Conservation (phyloP, 2,797 vertebrate genomes). For the Heterohyrax brucei region DNA sequence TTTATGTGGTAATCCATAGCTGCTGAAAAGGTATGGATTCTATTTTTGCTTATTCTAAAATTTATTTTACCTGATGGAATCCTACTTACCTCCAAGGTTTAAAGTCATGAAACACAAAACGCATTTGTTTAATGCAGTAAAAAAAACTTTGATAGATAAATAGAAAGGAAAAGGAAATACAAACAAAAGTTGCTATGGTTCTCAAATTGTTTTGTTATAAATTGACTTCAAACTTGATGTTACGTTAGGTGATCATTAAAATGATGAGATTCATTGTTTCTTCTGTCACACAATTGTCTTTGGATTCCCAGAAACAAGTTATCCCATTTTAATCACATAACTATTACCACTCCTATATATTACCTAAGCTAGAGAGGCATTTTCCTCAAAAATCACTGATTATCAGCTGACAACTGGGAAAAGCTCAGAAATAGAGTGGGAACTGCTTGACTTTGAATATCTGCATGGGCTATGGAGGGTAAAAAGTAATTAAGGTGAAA, state of each 20-base stretch:
- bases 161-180: conserved; percentile 14
- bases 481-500: background rate
- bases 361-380: background rate
- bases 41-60: conserved; percentile 50
- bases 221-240: background rate
- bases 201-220: conserved; percentile 53
- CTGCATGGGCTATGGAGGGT: background rate
- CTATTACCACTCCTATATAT: background rate
- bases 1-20: conserved; percentile 25
- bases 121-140: background rate
- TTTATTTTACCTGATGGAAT: conserved; percentile 72
- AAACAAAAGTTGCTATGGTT: background rate
- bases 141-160: conserved; percentile 43
- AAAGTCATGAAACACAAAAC: conserved; percentile 59
- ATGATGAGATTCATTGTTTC: background rate
- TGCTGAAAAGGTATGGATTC: conserved; percentile 59
- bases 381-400: background rate
- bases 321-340: conserved; percentile 29
- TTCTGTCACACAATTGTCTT: background rate
- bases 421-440: background rate
- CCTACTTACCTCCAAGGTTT: conserved; percentile 63
- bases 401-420: background rate
- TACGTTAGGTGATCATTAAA: background rate
- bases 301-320: background rate
- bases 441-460: background rate